A percentile compares a stretch with the other conserved stretches of the same genome.
Conservation (phyloP, 2,888 invertebrate genomes). For the Elaeidobius kamerunicus region DNA sequence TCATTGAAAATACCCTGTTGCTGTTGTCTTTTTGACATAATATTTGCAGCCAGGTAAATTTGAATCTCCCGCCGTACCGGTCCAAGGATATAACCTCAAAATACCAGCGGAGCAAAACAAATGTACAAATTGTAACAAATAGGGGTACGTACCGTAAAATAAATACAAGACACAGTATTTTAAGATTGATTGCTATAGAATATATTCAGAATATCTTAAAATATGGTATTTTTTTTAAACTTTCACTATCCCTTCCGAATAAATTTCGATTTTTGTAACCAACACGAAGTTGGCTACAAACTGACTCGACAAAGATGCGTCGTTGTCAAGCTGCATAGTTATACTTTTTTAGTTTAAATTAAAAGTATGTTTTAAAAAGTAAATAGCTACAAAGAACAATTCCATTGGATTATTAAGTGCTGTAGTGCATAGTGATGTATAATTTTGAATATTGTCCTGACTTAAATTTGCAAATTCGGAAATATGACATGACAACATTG, state of each 20-base stretch:
- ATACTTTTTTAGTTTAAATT: no score
- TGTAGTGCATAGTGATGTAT: no score
- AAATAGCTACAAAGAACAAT: no score
- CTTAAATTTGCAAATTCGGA: no score
- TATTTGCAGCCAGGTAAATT: slow-evolving; percentile 1
- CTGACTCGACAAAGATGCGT: slow-evolving; percentile 4
- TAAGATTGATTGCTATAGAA: neutral
- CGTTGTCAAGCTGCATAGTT: neutral
- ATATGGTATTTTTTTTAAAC: slow-evolving; percentile 1
- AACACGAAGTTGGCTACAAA: slow-evolving; percentile 12
- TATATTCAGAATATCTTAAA: neutral
- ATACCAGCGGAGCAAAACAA: neutral
- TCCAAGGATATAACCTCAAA: slow-evolving; percentile 22
- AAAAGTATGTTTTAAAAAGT: no score
- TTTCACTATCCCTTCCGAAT: neutral
- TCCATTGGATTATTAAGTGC: no score
- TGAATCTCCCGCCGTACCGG: slow-evolving; percentile 10
- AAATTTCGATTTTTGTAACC: neutral
- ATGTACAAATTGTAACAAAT: neutral
- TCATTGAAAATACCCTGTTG: slow-evolving; percentile 8
- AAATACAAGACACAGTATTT: no score
- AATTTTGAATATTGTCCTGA: no score
- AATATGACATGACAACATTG: no score
- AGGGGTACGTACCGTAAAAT: neutral
- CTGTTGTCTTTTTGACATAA: slow-evolving; percentile 40